Evolutionary conservation across 2,113 vertebrate species (phyloP).

Genomic region (Macheiramphus alcinus): DNA sequence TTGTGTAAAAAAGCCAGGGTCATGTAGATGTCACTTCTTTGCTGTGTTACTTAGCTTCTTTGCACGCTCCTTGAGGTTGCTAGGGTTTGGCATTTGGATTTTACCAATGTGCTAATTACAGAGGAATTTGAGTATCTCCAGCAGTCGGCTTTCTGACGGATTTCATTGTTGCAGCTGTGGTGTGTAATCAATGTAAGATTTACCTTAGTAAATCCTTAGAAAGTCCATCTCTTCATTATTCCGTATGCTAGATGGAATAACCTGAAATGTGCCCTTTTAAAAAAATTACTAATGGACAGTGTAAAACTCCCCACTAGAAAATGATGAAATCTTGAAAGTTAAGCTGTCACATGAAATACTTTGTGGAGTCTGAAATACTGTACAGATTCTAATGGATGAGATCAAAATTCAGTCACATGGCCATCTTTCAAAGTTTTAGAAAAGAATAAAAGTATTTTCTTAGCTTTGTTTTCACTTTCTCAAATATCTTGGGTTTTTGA

Average conservation of each 20-base stretch:
- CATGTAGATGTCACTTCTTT: constrained; percentile 69
- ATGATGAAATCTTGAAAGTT: background rate
- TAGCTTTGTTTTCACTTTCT: background rate
- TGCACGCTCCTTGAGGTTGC: constrained; percentile 73
- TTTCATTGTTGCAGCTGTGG: constrained; percentile 66
- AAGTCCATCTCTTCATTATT: constrained; percentile 10
- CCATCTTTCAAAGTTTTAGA: background rate
- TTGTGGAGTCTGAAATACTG: background rate
- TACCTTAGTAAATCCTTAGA: background rate
- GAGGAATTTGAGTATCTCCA: constrained; percentile 69
- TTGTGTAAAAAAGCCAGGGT: constrained; percentile 71
- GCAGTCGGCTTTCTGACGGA: constrained; percentile 38
- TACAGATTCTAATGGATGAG: background rate
- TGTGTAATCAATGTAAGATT: constrained; percentile 60
- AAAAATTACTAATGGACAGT: background rate
- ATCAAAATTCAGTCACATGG: background rate
- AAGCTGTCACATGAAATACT: background rate
- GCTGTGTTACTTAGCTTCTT: constrained; percentile 19
- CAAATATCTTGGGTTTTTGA: background rate
- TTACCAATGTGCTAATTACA: constrained; percentile 81
- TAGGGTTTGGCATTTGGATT: constrained; percentile 81
- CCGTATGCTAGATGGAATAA: background rate
- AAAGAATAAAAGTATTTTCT: background rate
- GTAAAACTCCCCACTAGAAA: background rate
- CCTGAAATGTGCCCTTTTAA: background rate